These are phyloP conservation scores for Eremobia ochroleuca DNA, from an alignment of 2,888 invertebrate genomes.

Conservation along the genomic window DNA sequence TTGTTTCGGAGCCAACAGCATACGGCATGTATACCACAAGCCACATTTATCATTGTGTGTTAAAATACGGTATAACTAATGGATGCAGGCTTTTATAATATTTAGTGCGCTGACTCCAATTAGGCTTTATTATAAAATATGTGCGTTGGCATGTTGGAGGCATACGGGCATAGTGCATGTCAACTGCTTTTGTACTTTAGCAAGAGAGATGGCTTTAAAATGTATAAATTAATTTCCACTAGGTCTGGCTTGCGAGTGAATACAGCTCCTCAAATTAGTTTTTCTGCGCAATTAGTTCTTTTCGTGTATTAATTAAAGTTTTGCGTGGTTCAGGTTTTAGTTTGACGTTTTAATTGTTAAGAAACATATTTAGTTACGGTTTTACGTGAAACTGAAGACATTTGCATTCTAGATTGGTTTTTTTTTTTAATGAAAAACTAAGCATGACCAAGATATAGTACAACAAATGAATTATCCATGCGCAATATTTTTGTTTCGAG, in stretches of 20 bases:
- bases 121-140: constrained; percentile 64
- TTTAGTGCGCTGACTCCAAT: constrained; percentile 56
- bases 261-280: constrained; percentile 8
- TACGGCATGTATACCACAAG: constrained; percentile 17
- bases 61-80: constrained; percentile 70
- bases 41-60: constrained; percentile 57
- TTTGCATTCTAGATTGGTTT: background rate
- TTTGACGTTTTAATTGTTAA: background rate
- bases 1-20: constrained; percentile 33
- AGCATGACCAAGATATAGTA: background rate
- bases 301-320: constrained; percentile 16
- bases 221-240: constrained; percentile 32
- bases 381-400: background rate
- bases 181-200: constrained; percentile 27
- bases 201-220: constrained; percentile 41
- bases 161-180: constrained; percentile 43
- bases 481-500: constrained; percentile 7
- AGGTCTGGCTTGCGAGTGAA: constrained; percentile 1
- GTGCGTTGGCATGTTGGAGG: constrained; percentile 30
- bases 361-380: background rate
- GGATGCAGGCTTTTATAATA: constrained; percentile 63
- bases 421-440: background rate
- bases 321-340: constrained; percentile 5
- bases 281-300: constrained; percentile 1
- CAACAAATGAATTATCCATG: background rate